Percentiles rank a stretch among this genome's conserved stretches.
These are phyloP conservation scores for Pteruthius melanotis DNA, from an alignment of 2,113 vertebrate genomes.

Conservation along the genomic window DNA sequence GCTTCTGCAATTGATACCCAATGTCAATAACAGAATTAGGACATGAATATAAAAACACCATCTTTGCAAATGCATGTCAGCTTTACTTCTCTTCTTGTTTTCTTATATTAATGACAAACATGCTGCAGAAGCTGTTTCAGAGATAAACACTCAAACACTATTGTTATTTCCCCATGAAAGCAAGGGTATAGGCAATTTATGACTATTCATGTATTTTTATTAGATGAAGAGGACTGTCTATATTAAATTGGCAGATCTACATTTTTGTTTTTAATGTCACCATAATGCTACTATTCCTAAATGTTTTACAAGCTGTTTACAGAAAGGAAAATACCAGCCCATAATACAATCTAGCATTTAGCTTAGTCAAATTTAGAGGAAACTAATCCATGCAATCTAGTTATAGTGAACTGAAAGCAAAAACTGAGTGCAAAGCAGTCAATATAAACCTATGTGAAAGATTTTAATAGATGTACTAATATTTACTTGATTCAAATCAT, in stretches of 20 bases:
- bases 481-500: constrained; percentile 5
- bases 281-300: constrained; percentile 39
- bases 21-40: not conserved
- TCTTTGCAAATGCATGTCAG: not conserved
- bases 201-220: constrained; percentile 43
- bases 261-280: constrained; percentile 31
- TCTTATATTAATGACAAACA: constrained; percentile 40
- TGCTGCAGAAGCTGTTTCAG: constrained; percentile 21
- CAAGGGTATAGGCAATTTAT: constrained; percentile 35
- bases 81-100: constrained; percentile 10
- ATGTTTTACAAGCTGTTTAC: constrained; percentile 54
- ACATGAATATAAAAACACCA: not conserved
- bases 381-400: constrained; percentile 19
- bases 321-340: constrained; percentile 13
- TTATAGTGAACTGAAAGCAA: not conserved
- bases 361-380: not conserved
- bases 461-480: not conserved
- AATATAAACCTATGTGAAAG: not conserved
- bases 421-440: not conserved
- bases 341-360: constrained; percentile 2
- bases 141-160: constrained; percentile 14
- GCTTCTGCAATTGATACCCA: not conserved
- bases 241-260: constrained; percentile 30
- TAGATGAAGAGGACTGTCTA: constrained; percentile 54
- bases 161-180: constrained; percentile 41